Evolutionary conservation across 1,140 invertebrate species (phyloP).

Genomic region (Brachionus koreanus): DNA sequence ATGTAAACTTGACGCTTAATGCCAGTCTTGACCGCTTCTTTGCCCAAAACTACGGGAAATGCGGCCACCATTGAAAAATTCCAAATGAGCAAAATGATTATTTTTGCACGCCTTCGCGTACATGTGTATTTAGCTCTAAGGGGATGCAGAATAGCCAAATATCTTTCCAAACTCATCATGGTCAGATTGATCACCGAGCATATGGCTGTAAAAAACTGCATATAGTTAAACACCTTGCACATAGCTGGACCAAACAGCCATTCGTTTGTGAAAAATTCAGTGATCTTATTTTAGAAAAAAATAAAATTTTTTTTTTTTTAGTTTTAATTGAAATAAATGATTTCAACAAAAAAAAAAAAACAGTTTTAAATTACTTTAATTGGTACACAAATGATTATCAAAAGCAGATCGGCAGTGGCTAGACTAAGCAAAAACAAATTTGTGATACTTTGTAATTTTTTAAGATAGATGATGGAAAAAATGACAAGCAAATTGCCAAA

Average conservation of each 20-base stretch:
- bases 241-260: conserved; percentile 70
- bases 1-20: conserved; percentile 61
- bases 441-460: conserved; percentile 38
- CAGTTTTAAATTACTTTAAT: conserved; percentile 64
- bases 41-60: conserved; percentile 51
- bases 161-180: conserved; percentile 78
- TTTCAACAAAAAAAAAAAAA: neutral
- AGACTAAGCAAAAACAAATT: conserved; percentile 58
- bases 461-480: conserved; percentile 39
- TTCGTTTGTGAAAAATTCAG: conserved; percentile 70
- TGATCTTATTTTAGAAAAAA: conserved; percentile 62
- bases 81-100: conserved; percentile 78
- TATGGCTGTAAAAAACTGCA: conserved; percentile 71
- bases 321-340: neutral
- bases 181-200: conserved; percentile 73
- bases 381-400: conserved; percentile 70
- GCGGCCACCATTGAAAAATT: conserved; percentile 67
- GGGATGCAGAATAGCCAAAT: conserved; percentile 87
- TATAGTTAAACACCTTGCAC: conserved; percentile 71
- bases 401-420: conserved; percentile 68
- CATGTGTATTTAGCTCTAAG: conserved; percentile 70
- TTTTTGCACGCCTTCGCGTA: conserved; percentile 75
- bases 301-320: conserved; percentile 47
- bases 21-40: conserved; percentile 52
- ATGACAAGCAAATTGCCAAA: conserved; percentile 35